Conservation (phyloP, 2,113 vertebrate genomes). For the Amphiprion ocellaris region DNA sequence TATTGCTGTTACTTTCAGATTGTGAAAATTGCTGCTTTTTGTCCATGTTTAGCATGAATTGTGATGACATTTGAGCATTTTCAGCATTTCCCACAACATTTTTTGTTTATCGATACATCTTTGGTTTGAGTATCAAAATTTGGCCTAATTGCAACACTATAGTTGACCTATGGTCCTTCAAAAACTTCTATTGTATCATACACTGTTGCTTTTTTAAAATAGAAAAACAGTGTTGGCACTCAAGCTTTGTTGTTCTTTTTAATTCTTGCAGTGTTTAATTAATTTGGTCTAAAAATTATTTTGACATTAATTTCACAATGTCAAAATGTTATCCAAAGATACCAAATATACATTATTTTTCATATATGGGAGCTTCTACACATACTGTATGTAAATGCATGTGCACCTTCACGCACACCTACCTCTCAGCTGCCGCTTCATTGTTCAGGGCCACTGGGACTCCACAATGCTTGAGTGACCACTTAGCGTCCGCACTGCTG, state of each 20-base stretch:
- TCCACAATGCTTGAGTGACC: constrained; percentile 74
- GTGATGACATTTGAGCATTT: too few species aligned
- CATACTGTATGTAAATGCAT: constrained; percentile 27
- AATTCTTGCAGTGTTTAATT: background rate
- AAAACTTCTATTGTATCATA: too few species aligned
- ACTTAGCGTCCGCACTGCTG: constrained; percentile 56
- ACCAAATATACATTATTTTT: constrained; percentile 5
- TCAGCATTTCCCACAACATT: too few species aligned
- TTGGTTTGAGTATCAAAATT: too few species aligned
- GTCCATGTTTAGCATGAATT: too few species aligned
- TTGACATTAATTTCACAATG: background rate
- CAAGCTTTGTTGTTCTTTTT: too few species aligned
- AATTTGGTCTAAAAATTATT: background rate
- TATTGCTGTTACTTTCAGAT: too few species aligned
- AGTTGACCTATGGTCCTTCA: too few species aligned
- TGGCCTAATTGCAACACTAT: too few species aligned
- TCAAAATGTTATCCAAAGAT: constrained; percentile 6
- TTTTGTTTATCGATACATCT: too few species aligned
- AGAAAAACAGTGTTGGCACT: background rate
- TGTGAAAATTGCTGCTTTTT: too few species aligned
- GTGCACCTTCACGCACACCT: background rate
- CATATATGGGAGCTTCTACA: constrained; percentile 19
- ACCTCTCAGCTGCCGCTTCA: constrained; percentile 49
- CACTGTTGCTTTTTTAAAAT: too few species aligned
- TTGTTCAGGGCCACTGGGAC: constrained; percentile 72